Conservation (phyloP, 2,888 invertebrate species). For the Anaspis maculata region DNA sequence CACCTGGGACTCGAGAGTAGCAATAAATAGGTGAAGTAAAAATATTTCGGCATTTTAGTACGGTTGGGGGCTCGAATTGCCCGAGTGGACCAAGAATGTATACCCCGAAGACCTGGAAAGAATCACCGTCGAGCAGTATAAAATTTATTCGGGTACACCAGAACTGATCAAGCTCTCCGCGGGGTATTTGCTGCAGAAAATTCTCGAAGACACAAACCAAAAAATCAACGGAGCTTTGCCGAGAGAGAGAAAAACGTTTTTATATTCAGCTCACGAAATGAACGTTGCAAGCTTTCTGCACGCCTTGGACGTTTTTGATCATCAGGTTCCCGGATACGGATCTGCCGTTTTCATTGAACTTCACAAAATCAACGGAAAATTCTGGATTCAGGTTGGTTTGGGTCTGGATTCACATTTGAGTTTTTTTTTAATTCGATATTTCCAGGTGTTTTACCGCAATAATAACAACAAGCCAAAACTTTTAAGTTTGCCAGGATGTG, state of each 20-base stretch:
- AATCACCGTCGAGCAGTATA: conserved; percentile 34
- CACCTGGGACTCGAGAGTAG: no score
- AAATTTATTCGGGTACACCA: conserved; percentile 27
- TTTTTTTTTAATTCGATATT: conserved; percentile 3
- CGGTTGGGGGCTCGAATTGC: conserved; percentile 35
- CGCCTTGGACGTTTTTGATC: conserved; percentile 40
- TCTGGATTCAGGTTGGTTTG: conserved; percentile 15
- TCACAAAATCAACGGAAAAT: conserved; percentile 23
- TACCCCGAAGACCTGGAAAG: conserved; percentile 34
- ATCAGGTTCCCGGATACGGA: conserved; percentile 36
- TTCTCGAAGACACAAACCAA: conserved; percentile 24
- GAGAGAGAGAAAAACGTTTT: conserved; percentile 28
- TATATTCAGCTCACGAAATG: conserved; percentile 47
- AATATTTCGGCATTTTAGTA: no score
- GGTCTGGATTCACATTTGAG: conserved; percentile 1
- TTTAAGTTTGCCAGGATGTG: conserved; percentile 26
- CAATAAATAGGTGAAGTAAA: no score
- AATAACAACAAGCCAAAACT: conserved; percentile 17
- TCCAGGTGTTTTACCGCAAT: conserved; percentile 19
- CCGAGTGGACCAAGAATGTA: conserved; percentile 38
- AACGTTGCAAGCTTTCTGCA: conserved; percentile 44
- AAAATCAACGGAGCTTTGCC: conserved; percentile 22
- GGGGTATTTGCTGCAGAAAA: conserved; percentile 28
- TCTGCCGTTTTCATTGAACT: conserved; percentile 34
- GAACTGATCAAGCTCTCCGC: conserved; percentile 19